phyloP scores from a whole-genome alignment of 2,797 vertebrate genomes.

The Momotus momota region DNA sequence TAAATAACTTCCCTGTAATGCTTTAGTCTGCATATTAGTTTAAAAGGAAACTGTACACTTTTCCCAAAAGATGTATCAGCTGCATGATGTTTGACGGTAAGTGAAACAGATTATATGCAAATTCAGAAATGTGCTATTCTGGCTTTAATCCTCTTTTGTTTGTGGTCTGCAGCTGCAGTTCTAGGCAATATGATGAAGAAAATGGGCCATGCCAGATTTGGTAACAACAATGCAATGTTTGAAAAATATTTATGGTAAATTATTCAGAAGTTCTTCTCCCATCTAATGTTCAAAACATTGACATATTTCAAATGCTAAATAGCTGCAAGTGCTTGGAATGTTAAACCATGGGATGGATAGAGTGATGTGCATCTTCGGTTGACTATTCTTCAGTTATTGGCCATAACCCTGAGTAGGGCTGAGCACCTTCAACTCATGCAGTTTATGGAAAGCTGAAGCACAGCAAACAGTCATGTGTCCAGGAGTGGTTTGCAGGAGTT shows the following conservation, averaged over 20 bases:
- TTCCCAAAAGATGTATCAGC: not conserved
- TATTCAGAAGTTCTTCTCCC: conserved; percentile 18
- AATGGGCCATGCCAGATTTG: not conserved
- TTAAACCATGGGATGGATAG: not conserved
- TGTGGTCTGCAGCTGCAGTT: not conserved
- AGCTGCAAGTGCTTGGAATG: not conserved
- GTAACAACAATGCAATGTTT: conserved; percentile 2
- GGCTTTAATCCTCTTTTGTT: not conserved
- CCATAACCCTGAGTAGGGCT: not conserved
- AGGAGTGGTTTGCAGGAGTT: not conserved
- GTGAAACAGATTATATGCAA: conserved; percentile 18
- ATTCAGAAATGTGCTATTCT: conserved; percentile 1
- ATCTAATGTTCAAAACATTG: not conserved
- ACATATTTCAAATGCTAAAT: conserved; percentile 8
- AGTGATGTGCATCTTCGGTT: not conserved
- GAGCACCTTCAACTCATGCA: not conserved
- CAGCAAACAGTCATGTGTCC: not conserved
- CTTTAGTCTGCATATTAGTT: not conserved
- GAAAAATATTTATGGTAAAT: conserved; percentile 46
- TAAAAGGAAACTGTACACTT: not conserved
- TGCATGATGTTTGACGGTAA: not conserved
- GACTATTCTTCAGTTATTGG: not conserved
- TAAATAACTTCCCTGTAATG: not conserved
- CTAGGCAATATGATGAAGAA: not conserved
- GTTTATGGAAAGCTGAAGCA: not conserved